Conservation (phyloP, 2,113 vertebrate species). For the Struthio camelus region DNA sequence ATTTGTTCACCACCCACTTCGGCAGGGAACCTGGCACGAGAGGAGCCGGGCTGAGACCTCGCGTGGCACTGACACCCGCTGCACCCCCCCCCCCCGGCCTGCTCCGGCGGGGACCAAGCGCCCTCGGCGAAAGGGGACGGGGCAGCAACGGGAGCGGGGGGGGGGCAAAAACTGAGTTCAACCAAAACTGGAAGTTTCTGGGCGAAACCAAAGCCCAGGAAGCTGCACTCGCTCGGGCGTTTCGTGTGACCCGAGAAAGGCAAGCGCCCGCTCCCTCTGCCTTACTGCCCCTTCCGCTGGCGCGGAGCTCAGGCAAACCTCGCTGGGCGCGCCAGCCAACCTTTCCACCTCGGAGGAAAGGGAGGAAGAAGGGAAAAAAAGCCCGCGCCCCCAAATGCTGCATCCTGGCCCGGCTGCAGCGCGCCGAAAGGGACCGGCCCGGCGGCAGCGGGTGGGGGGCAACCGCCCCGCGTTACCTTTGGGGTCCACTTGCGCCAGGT, state of each 20-base stretch:
- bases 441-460: too few relatives aligned
- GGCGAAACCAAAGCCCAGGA: too few relatives aligned
- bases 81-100: rapidly evolving
- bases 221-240: too few relatives aligned
- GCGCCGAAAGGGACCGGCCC: neutral
- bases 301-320: too few relatives aligned
- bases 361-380: too few relatives aligned
- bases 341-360: too few relatives aligned
- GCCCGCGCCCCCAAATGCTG: too few relatives aligned
- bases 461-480: constrained; percentile 75
- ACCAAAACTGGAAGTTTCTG: neutral
- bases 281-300: neutral
- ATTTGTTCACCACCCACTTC: constrained; percentile 97
- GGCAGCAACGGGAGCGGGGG: neutral
- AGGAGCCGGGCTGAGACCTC: neutral
- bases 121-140: neutral
- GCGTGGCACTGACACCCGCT: neutral
- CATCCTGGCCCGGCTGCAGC: neutral
- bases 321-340: neutral
- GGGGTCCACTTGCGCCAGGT: constrained; percentile 95
- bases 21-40: constrained; percentile 87
- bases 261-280: too few relatives aligned
- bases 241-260: too few relatives aligned
- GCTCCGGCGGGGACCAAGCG: neutral
- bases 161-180: neutral